Percentiles rank a stretch among this genome's conserved stretches.
Evolutionary conservation across 2,888 invertebrate species (phyloP).

Genomic region (Lycia hirtaria): DNA sequence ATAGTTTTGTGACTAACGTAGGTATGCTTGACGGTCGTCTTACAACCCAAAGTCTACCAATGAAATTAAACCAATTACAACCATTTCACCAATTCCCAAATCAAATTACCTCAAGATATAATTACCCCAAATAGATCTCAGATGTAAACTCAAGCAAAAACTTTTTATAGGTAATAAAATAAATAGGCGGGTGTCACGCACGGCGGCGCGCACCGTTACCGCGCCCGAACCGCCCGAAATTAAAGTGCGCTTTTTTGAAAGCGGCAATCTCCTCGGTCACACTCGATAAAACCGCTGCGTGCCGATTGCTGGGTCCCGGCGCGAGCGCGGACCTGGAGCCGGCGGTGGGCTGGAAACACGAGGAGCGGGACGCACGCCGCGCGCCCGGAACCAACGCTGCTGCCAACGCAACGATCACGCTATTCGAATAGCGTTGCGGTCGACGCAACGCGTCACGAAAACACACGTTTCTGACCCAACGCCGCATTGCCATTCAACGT

Average conservation of each 20-base stretch:
- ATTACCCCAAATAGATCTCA: slow-evolving; percentile 36
- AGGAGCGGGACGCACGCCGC: slow-evolving; percentile 6
- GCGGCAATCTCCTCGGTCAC: slow-evolving; percentile 76
- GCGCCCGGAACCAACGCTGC: too few relatives aligned
- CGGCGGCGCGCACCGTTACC: slow-evolving; percentile 65
- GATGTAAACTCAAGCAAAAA: slow-evolving; percentile 50
- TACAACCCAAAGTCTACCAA: not conserved
- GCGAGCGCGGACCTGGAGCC: slow-evolving; percentile 13
- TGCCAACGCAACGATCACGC: too few relatives aligned
- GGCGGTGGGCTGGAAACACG: slow-evolving; percentile 2
- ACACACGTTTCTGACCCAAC: too few relatives aligned
- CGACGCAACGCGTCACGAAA: too few relatives aligned
- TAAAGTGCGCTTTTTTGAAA: slow-evolving; percentile 82
- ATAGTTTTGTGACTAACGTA: too few relatives aligned
- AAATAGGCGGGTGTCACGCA: slow-evolving; percentile 77
- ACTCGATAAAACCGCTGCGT: slow-evolving; percentile 81
- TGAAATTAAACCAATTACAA: not conserved
- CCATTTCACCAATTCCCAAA: slow-evolving; percentile 26
- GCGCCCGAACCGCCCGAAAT: slow-evolving; percentile 74
- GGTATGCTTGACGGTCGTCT: too few relatives aligned
- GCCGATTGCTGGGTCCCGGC: slow-evolving; percentile 62
- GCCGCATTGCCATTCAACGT: too few relatives aligned
- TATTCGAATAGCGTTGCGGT: too few relatives aligned
- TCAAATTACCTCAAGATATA: slow-evolving; percentile 35
- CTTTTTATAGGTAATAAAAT: slow-evolving; percentile 81